Base-by-base conservation (phyloP, 1,140 invertebrate genomes). In the Drosophila kepulauana region DNA sequence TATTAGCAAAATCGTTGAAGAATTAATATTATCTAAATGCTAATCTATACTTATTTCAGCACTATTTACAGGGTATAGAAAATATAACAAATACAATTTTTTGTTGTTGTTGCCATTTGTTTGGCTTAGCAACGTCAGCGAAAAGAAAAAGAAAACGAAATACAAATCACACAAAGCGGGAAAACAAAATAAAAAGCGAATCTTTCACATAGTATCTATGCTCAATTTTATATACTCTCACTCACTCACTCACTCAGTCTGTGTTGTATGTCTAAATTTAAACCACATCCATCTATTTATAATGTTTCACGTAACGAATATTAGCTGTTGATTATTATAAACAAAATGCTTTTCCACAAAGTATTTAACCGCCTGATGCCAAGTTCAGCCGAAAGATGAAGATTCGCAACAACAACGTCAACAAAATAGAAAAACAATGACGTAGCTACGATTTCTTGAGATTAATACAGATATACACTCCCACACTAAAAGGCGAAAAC, bases 301-400 rank as follows among this genome's bases (percentile, higher is more conserved):
- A 89, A 64, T 46, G 41, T 57, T 89, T 69, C 71, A 89, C 84
- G 84, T 84, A 88, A 88, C 78, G 71, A 78, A 73, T 78, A 89
- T 88, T 87, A 76, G 71, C 67, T 70, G 45, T 79, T 79, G 73
- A 81, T 85, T 88, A 81, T 85, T 88, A 88, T 84, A 85, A 87
- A 79, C 49, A 72, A 82, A 89, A 80, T 72, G 70, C 43, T 75
- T 86, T 84, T 66, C 49, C 71, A 38, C 48, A 75, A 78, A 65
- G 59, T 89, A 87, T 80, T 87, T 84, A 87, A 77, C 74, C 45
- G 82, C 66, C 63, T 81, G 75, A 88, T 85, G 85, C 78, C 81
- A 89, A 88, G 75, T 85, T 89, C 82, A 82, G 62, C 20, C 20
- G 79, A 82, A 85, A 82, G 62, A 13, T 28, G 79, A 82, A 85